Evolutionary conservation across 2,888 invertebrate species (phyloP).

Genomic region (Metalampra italica): DNA sequence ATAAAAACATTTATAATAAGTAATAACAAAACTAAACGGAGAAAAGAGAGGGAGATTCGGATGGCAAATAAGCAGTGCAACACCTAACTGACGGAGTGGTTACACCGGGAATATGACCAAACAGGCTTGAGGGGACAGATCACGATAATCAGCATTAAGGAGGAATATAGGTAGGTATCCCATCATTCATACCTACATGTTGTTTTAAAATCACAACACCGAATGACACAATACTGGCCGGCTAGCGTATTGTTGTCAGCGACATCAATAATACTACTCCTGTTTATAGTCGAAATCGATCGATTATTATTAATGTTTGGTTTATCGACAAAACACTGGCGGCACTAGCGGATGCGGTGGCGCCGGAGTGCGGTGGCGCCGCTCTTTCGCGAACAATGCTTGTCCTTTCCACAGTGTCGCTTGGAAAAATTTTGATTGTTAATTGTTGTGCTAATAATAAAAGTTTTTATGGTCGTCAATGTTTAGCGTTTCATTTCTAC

Average conservation of each 20-base stretch:
- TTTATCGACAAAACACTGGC: constrained; percentile 44
- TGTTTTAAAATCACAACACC: too few species aligned
- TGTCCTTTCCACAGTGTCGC: constrained; percentile 42
- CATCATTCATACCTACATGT: too few species aligned
- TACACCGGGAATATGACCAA: too few species aligned
- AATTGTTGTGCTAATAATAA: constrained; percentile 63
- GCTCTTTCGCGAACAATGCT: constrained; percentile 63
- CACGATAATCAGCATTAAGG: too few species aligned
- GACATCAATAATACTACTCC: constrained; percentile 30
- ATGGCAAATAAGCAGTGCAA: too few species aligned
- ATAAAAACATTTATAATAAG: too few species aligned
- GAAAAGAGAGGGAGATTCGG: too few species aligned
- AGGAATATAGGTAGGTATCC: too few species aligned
- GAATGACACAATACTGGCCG: background rate
- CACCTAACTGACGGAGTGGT: too few species aligned
- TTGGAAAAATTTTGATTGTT: constrained; percentile 57
- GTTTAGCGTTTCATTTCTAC: background rate
- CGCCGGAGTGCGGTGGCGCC: constrained; percentile 50
- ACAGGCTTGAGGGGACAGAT: too few species aligned
- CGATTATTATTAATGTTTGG: constrained; percentile 40
- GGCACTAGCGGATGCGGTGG: constrained; percentile 71
- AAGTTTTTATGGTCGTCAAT: constrained; percentile 10
- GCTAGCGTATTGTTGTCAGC: constrained; percentile 15
- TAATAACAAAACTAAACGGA: too few species aligned
- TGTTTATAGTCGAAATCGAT: constrained; percentile 34